Percentiles rank a stretch among this genome's conserved stretches.
Conservation (phyloP, 37 sponge, comb jelly and placozoan species). For the Dysidea cf. avara region DNA sequence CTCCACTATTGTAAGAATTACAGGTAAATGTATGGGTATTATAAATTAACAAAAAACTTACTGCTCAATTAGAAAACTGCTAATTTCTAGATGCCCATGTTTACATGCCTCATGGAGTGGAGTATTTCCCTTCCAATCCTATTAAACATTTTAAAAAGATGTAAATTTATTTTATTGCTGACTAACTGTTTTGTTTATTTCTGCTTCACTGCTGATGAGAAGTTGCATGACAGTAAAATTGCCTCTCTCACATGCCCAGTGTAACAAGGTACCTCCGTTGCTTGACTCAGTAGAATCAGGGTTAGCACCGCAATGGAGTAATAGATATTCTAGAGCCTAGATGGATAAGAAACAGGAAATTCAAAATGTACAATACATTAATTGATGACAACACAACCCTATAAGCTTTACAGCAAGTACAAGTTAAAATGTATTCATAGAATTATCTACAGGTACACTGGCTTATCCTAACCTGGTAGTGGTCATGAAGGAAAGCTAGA, state of each 20-base stretch:
- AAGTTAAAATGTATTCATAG: too few relatives aligned
- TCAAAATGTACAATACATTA: not conserved
- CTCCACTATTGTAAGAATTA: conserved; percentile 23
- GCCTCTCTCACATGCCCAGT: conserved; percentile 54
- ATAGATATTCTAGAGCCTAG: conserved; percentile 41
- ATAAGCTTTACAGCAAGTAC: too few relatives aligned
- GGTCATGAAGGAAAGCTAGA: conserved; percentile 66
- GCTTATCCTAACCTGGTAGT: conserved; percentile 76
- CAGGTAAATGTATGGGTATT: not conserved
- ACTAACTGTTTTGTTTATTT: conserved; percentile 48
- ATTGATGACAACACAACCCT: too few relatives aligned
- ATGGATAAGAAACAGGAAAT: not conserved
- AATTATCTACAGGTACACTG: too few relatives aligned
- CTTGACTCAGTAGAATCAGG: conserved; percentile 40
- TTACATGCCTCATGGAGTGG: conserved; percentile 60
- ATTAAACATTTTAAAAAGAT: not conserved
- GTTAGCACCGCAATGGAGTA: conserved; percentile 66
- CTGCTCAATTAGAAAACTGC: conserved; percentile 52
- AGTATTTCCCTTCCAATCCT: conserved; percentile 47
- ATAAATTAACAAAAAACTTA: conserved; percentile 24
- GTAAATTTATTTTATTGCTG: not conserved
- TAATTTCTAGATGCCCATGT: conserved; percentile 55
- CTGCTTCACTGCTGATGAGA: conserved; percentile 47
- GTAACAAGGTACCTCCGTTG: conserved; percentile 48
- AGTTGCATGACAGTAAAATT: conserved; percentile 23